Conservation (phyloP, 1,140 invertebrate genomes). For the Pollicipes pollicipes region DNA sequence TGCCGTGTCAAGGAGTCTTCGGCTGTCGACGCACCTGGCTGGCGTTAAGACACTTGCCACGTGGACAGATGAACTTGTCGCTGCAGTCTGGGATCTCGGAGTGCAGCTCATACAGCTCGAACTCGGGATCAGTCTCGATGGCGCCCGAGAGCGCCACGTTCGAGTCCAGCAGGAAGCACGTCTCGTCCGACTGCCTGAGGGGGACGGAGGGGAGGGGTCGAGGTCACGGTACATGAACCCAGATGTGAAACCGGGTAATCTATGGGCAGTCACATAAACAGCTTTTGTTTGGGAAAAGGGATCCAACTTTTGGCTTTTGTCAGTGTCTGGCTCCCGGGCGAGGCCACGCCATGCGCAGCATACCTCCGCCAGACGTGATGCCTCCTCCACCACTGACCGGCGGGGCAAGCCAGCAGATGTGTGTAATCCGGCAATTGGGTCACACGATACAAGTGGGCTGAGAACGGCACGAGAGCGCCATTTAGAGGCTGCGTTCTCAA, state of each 20-base stretch:
- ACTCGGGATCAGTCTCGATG: slow-evolving; percentile 27
- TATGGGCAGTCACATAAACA: background rate
- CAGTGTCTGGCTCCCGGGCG: too few relatives aligned
- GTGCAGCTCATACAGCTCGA: slow-evolving; percentile 40
- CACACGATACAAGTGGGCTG: too few relatives aligned
- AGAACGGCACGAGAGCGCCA: too few relatives aligned
- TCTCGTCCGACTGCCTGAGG: slow-evolving; percentile 23
- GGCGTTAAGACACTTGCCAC: slow-evolving; percentile 39
- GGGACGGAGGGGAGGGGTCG: background rate
- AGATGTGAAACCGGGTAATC: background rate
- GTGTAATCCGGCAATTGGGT: too few relatives aligned
- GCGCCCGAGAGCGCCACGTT: slow-evolving; percentile 38
- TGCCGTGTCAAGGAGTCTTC: background rate
- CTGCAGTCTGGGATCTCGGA: slow-evolving; percentile 31
- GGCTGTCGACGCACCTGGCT: slow-evolving; percentile 26
- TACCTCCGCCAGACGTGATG: too few relatives aligned
- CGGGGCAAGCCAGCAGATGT: too few relatives aligned
- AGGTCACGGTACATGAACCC: too few relatives aligned
- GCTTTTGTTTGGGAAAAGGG: too few relatives aligned
- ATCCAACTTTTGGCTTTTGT: too few relatives aligned
- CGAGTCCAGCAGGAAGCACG: slow-evolving; percentile 38
- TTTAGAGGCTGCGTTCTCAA: too few relatives aligned
- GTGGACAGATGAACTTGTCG: slow-evolving; percentile 34
- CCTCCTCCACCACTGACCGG: too few relatives aligned
- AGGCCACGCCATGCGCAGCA: too few relatives aligned